Conservation (phyloP, 1,140 invertebrate genomes). For the Neodiprion lecontei region DNA sequence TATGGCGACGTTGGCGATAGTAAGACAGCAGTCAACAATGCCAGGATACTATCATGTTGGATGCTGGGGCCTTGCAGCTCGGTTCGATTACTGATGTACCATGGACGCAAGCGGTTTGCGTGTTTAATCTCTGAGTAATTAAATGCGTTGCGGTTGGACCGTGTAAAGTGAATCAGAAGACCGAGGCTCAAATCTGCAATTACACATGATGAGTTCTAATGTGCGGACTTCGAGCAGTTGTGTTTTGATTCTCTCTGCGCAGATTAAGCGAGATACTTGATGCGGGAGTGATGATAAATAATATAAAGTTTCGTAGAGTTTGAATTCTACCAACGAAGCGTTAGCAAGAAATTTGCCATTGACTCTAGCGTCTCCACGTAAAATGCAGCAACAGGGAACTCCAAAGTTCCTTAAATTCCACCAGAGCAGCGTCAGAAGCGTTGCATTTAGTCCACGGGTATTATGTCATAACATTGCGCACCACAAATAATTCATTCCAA, state of each 20-base stretch:
- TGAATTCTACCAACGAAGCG: too few species aligned
- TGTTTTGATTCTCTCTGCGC: background rate
- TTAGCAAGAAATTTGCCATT: too few species aligned
- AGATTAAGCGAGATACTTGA: background rate
- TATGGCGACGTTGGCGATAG: too few species aligned
- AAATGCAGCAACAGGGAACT: constrained; percentile 62
- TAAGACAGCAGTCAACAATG: too few species aligned
- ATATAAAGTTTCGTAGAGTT: background rate
- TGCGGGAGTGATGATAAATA: background rate
- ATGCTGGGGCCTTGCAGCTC: too few species aligned
- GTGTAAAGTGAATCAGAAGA: too few species aligned
- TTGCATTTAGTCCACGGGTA: constrained; percentile 63
- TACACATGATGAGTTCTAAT: background rate
- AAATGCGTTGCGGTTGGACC: too few species aligned
- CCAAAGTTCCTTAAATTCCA: constrained; percentile 60
- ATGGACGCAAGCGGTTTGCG: too few species aligned
- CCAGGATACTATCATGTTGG: too few species aligned
- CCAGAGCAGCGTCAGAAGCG: constrained; percentile 58
- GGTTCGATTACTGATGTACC: too few species aligned
- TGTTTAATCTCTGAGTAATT: too few species aligned
- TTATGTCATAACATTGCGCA: constrained; percentile 20
- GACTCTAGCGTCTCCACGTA: background rate
- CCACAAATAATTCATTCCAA: constrained; percentile 5
- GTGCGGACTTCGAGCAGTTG: background rate
- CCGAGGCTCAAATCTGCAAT: too few species aligned